A percentile compares a stretch with the other conserved stretches of the same genome.
Conservation (phyloP, 2,113 vertebrate species). For the Mus spicilegus region DNA sequence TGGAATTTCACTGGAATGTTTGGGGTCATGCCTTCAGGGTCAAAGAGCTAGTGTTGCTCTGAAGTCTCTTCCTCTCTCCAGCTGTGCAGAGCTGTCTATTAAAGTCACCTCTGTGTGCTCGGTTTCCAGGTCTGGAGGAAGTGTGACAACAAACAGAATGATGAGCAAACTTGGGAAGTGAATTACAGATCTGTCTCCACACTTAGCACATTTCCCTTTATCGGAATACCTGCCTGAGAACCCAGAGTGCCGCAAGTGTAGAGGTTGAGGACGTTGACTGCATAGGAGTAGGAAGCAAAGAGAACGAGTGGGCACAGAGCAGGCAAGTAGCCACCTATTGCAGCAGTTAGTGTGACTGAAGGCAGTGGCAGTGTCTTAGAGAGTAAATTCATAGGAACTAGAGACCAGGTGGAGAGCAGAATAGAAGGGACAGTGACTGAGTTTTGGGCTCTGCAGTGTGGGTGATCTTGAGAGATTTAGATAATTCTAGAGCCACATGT, state of each 20-base stretch:
- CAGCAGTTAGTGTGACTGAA: background rate
- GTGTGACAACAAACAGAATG: background rate
- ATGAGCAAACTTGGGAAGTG: background rate
- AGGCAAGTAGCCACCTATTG: background rate
- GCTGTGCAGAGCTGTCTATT: background rate
- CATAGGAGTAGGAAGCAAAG: background rate
- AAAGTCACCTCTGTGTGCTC: background rate
- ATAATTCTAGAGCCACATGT: constrained; percentile 32
- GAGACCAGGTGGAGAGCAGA: background rate
- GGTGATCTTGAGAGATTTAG: background rate
- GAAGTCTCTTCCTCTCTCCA: background rate
- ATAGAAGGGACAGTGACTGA: background rate
- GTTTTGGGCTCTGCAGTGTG: background rate
- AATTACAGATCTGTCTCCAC: background rate
- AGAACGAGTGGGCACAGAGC: background rate
- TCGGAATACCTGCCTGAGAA: background rate
- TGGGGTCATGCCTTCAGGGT: constrained; percentile 19
- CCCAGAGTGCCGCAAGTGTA: background rate
- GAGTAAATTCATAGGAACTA: background rate
- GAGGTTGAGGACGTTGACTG: background rate
- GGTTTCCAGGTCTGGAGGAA: background rate
- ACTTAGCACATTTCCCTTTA: background rate
- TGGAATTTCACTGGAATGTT: constrained; percentile 38
- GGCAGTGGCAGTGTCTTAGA: background rate
- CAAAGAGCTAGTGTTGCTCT: constrained; percentile 2